A percentile compares a stretch with the other conserved stretches of the same genome.
These are phyloP conservation scores for Drosophila formosana DNA, from an alignment of 2,888 invertebrate species.

Conservation along the genomic window DNA sequence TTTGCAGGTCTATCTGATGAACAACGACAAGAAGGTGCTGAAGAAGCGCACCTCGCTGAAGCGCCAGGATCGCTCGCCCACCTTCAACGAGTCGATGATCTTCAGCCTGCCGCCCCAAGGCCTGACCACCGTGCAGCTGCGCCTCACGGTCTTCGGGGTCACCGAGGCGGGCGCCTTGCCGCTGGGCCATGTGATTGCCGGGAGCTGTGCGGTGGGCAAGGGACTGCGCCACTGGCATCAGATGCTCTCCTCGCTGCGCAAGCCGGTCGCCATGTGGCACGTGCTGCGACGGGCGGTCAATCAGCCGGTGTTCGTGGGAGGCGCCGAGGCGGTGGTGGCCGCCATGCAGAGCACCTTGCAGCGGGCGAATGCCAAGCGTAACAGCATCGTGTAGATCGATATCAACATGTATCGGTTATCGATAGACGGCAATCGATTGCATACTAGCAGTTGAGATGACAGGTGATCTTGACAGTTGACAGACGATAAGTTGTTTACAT, in stretches of 20 bases:
- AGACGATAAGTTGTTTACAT: too few species aligned
- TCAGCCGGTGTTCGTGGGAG: slow-evolving; percentile 81
- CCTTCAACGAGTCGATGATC: slow-evolving; percentile 94
- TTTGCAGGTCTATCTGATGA: slow-evolving; percentile 90
- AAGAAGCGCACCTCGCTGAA: slow-evolving; percentile 93
- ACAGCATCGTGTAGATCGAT: slow-evolving; percentile 76
- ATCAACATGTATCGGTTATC: neutral
- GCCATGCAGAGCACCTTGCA: slow-evolving; percentile 80
- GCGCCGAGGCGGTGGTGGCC: slow-evolving; percentile 82
- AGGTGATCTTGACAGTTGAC: too few species aligned
- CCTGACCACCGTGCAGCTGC: slow-evolving; percentile 90
- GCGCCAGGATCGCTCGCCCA: slow-evolving; percentile 90
- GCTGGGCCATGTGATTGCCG: slow-evolving; percentile 93
- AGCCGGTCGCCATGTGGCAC: slow-evolving; percentile 95
- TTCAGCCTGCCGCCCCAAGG: slow-evolving; percentile 92
- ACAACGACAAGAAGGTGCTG: slow-evolving; percentile 92
- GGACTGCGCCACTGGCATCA: slow-evolving; percentile 93
- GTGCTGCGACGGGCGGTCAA: slow-evolving; percentile 86
- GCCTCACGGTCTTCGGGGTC: slow-evolving; percentile 88
- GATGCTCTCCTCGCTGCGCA: slow-evolving; percentile 92
- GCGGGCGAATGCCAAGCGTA: slow-evolving; percentile 78
- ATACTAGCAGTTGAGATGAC: neutral
- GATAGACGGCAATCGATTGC: neutral
- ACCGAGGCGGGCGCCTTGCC: slow-evolving; percentile 86
- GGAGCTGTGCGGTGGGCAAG: slow-evolving; percentile 90